These are phyloP conservation scores for Pogonomyrmex californicus DNA, from an alignment of 1,140 invertebrate species.

Conservation along the genomic window DNA sequence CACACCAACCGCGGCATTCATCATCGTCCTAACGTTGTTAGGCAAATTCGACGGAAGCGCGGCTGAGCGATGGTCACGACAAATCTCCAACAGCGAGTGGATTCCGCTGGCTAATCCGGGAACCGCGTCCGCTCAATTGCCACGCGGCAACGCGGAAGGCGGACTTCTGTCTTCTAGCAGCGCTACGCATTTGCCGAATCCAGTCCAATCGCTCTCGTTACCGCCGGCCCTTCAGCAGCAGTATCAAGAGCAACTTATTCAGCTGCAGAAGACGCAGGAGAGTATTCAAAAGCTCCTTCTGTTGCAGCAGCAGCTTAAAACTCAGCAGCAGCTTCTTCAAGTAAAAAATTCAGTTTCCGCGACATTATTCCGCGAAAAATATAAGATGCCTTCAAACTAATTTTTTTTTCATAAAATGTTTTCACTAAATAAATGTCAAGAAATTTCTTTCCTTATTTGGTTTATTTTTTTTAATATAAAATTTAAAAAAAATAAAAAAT, in stretches of 20 bases:
- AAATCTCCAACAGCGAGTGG: slow-evolving; percentile 85
- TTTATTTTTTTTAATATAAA: not conserved
- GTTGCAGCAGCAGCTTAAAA: slow-evolving; percentile 82
- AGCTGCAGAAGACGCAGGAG: slow-evolving; percentile 85
- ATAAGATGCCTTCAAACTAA: not conserved
- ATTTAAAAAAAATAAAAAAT: too few species aligned
- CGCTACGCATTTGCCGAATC: slow-evolving; percentile 34
- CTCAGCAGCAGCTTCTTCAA: slow-evolving; percentile 83
- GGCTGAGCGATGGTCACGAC: slow-evolving; percentile 84
- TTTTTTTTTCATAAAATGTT: not conserved
- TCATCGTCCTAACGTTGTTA: slow-evolving; percentile 70
- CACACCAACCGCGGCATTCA: slow-evolving; percentile 65
- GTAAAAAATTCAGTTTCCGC: slow-evolving; percentile 62
- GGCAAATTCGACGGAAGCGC: slow-evolving; percentile 42
- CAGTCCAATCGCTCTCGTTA: slow-evolving; percentile 73
- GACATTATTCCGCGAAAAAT: not conserved
- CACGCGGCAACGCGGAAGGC: slow-evolving; percentile 24
- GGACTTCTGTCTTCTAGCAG: not conserved
- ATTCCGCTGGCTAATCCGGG: slow-evolving; percentile 83
- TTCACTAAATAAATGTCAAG: not conserved
- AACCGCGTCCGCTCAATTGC: slow-evolving; percentile 65
- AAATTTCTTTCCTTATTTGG: not conserved
- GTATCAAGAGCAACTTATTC: slow-evolving; percentile 84
- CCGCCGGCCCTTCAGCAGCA: slow-evolving; percentile 83
- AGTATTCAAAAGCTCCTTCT: slow-evolving; percentile 83